phyloP scores from a whole-genome alignment of 1,140 invertebrate species.

The Argopecten irradians region DNA sequence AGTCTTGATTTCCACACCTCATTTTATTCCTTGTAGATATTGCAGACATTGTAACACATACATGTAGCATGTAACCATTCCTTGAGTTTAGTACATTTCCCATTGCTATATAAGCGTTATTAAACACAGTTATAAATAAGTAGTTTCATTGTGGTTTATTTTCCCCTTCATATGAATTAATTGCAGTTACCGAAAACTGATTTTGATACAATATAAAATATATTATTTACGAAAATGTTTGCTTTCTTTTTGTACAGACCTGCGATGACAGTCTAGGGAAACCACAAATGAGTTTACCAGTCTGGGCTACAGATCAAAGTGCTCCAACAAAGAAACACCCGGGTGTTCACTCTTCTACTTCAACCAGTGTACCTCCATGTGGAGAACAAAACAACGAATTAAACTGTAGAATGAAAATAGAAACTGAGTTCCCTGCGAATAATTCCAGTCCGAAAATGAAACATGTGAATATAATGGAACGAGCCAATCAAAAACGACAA shows the following conservation, averaged over 20 bases:
- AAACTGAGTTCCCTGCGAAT: slow-evolving; percentile 73
- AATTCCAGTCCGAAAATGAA: slow-evolving; percentile 72
- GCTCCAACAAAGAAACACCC: slow-evolving; percentile 37
- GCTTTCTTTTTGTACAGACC: slow-evolving; percentile 54
- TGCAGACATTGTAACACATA: too few relatives aligned
- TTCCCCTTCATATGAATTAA: too few relatives aligned
- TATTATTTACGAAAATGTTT: slow-evolving; percentile 60
- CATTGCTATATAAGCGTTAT: too few relatives aligned
- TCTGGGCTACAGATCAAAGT: slow-evolving; percentile 64
- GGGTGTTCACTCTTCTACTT: slow-evolving; percentile 51
- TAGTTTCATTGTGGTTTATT: too few relatives aligned
- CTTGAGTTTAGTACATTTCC: too few relatives aligned
- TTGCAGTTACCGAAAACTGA: too few relatives aligned
- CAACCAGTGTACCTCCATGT: slow-evolving; percentile 36
- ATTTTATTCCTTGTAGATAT: too few relatives aligned
- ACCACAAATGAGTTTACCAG: slow-evolving; percentile 69
- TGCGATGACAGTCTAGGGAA: slow-evolving; percentile 61
- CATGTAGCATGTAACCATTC: too few relatives aligned
- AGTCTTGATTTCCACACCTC: too few relatives aligned
- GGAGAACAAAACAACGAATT: slow-evolving; percentile 36
- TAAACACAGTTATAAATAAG: too few relatives aligned
- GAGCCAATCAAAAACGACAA: slow-evolving; percentile 48
- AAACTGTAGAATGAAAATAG: slow-evolving; percentile 64
- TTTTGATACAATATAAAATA: too few relatives aligned
- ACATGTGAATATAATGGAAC: slow-evolving; percentile 64